Base-by-base conservation (phyloP, 2,113 vertebrate species). In the Poecilia latipinna region DNA sequence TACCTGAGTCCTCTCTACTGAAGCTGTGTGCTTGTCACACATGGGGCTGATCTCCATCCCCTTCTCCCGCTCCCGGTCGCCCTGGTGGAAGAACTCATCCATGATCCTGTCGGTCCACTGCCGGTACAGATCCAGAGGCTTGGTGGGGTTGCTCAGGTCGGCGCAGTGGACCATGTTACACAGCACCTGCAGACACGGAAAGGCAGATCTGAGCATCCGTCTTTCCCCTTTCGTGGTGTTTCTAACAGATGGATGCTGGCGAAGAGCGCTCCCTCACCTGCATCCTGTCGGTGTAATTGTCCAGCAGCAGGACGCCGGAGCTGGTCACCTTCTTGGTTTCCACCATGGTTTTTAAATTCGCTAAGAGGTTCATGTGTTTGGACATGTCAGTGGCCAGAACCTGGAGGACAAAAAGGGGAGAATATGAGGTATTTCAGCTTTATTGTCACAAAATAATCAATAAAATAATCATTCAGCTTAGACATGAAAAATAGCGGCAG, bases 41-140 rank as follows among this genome's bases (percentile, higher is more conserved):
- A 99, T 99, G 0, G 98, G 97, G 80, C 98, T 99, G 85, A 99
- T 98, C 79, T 99, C 98, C 97, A 99, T 99, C 4, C 98, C 98
- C 1, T 96, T 93, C 75, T 98, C 97, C 61, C 97, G 78, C 82
- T 99, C 98, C 33, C 97, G 94, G 94, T 99, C 98, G 60, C 98
- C 98, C 89, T 99, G 98, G 81, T 99, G 97, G 94, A 99, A 99
- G 93, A 99, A 99, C 86, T 99, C 98, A 3, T 99, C 96, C 97
- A 99, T 99, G 93, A 99, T 99, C 70, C 98, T 94, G 93, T 99
- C 96, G 0, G 97, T 99, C 98, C 98, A 99, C 86, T 99, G 97
- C 13, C 96, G 94, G 92, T 99, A 99, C 64, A 99, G 90, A 75
- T 98, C 97, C 93, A 99, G 92, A 0, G 97, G 96, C 83, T 99